Conservation (phyloP, 1,140 invertebrate species). For the Trachymyrmex septentrionalis region DNA sequence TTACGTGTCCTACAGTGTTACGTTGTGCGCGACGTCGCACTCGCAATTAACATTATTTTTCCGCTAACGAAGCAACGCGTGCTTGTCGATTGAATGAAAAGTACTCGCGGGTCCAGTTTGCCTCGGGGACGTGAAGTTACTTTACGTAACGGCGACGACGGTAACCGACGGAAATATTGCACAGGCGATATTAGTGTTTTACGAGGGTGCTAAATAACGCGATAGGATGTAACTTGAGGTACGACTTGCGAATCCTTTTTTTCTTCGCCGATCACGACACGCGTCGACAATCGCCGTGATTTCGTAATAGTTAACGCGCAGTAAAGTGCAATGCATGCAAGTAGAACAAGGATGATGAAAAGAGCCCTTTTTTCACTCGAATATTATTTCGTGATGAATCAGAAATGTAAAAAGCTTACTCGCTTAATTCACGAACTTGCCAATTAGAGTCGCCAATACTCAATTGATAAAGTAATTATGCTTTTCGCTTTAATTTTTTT, state of each 20-base stretch:
- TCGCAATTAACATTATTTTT: conserved; percentile 50
- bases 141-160: conserved; percentile 51
- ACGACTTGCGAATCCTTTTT: conserved; percentile 23
- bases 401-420: neutral
- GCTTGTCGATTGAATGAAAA: conserved; percentile 43
- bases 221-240: conserved; percentile 28
- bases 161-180: conserved; percentile 52
- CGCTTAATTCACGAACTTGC: neutral
- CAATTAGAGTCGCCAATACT: neutral
- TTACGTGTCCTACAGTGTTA: conserved; percentile 17
- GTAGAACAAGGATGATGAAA: neutral
- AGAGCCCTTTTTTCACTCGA: neutral
- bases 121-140: conserved; percentile 53
- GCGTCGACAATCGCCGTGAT: conserved; percentile 36
- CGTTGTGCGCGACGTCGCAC: conserved; percentile 11
- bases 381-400: neutral
- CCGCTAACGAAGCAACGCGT: conserved; percentile 41
- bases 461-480: neutral
- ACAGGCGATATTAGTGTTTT: conserved; percentile 54
- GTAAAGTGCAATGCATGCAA: neutral
- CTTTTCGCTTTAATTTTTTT: neutral
- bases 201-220: conserved; percentile 61
- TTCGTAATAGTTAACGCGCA: neutral
- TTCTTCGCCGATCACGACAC: neutral
- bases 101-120: conserved; percentile 44